phyloP scores from a whole-genome alignment of 2,113 vertebrate species.

The Eulemur rufifrons region DNA sequence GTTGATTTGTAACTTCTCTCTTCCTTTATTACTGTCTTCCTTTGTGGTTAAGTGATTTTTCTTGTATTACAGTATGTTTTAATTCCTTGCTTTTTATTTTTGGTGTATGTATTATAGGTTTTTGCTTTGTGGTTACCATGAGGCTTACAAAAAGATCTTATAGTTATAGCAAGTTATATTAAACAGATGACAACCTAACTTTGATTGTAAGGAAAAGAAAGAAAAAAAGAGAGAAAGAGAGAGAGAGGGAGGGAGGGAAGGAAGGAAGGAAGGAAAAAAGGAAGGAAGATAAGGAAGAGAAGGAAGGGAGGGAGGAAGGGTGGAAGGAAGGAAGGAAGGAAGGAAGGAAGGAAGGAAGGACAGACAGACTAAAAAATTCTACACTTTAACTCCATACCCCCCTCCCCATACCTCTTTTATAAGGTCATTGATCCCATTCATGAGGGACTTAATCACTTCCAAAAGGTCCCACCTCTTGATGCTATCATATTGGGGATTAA shows the following conservation, averaged over 20 bases:
- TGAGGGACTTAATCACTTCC: background rate
- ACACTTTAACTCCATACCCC: background rate
- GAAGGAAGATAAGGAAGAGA: too few relatives aligned
- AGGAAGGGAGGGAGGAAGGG: too few relatives aligned
- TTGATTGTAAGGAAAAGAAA: background rate
- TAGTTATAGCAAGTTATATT: background rate
- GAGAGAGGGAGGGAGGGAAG: too few relatives aligned
- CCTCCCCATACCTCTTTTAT: background rate
- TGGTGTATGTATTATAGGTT: background rate
- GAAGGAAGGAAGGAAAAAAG: too few relatives aligned
- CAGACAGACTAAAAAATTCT: background rate
- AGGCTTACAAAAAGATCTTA: background rate
- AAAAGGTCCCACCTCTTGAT: background rate
- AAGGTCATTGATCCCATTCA: background rate
- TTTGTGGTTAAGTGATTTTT: background rate
- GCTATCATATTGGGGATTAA: too few relatives aligned
- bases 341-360: too few relatives aligned
- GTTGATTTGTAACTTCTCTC: background rate
- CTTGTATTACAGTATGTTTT: background rate
- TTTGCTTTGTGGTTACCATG: background rate
- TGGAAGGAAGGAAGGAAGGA: too few relatives aligned
- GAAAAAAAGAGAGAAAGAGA: too few relatives aligned
- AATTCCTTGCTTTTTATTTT: background rate
- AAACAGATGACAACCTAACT: background rate
- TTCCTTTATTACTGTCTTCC: background rate